Base-by-base conservation (phyloP, 2,113 vertebrate genomes). In the Pituophis catenifer region DNA sequence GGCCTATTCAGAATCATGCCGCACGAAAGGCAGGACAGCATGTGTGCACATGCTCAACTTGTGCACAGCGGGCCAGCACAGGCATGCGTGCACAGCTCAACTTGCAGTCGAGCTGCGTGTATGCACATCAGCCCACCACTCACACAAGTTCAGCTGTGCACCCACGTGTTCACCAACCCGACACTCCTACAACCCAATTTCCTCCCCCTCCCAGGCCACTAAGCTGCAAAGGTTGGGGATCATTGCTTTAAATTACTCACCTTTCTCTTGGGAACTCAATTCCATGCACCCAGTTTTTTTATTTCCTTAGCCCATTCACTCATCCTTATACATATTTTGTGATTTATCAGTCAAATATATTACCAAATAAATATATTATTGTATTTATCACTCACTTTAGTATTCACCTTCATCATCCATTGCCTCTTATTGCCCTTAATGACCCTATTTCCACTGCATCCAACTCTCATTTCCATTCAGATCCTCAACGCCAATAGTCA, bases 21-120 rank as follows among this genome's bases (percentile, higher is more conserved):
- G 0, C 1, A 13, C 4, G 1, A n/a, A 21, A 59, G 62, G 11
- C 11, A 0, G 5, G 11, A 11, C 29, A n/a, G 62, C 11, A n/a
- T n/a, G 3, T 29, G 59, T 3, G 26, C 38, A 38, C 26, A 59
- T n/a, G 23, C 0, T 9, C 23, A 24, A 59, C 23, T 59, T 23
- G 2, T 59, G 23, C 23, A 59, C 8, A 58, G 21, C 15, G 19
- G 57, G 19, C 6, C 5, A 19, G 19, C 57, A 3, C 5, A 50
- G 7, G 5, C 55, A 57, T 57, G 24, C 59, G 3, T 9, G 24
- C 11, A 10, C 26, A 29, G 59, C 57, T 58, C 6, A 1, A 19
- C 55, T 58, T 23, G 57, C 48, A 59, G 21, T 24, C 1, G 0
- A 59, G 57, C 21, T 59, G 57, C 2, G 8, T 13, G 29, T n/a